Base-by-base conservation (phyloP, 2,888 invertebrate genomes). In the Caenorhabditis sinica region DNA sequence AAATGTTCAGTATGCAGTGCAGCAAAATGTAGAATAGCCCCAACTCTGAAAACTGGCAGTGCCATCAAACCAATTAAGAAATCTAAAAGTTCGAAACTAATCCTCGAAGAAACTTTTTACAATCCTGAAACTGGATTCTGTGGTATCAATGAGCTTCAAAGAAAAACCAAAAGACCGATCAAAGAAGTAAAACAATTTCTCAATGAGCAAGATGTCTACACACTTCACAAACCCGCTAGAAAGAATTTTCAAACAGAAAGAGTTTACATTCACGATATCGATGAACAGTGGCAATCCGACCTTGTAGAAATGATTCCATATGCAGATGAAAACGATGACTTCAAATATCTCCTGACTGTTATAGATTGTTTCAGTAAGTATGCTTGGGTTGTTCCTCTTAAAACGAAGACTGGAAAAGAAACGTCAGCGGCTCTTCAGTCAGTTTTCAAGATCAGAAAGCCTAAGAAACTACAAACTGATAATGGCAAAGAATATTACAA, bases 221-320 rank as follows among this genome's bases (percentile, higher is more conserved):
- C 88, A 63, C 66, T 83, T 43, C 88, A 88, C 33, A 88, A 87
- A 71, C 87, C 87, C 73, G 86, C 83, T 69, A 23, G 82, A 6
- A 88, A 88, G 56, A 85, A 83, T 40, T 88, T 83, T 56, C 72
- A 83, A 49, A 85, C 65, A 63, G 58, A 85, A 83, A 80, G 86
- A 83, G 87, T 88, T 49, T 87, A 82, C 66, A 51, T 88, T 36
- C 15, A 40, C 68, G 60, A 58, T 4, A 84, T 82, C 23, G 88
- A 88, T 82, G 84, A 88, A 23, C 88, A 88, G 51, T 88, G 87
- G 88, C 88, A 88, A 76, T 85, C 88, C 30, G 88, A 88, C 79
- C 83, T 89, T 13, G 87, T 86, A 56, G 86, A 84, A 83, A 89
- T 89, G 89, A 82, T 88, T 63, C 82, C 80, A 9, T 89, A 89